Conservation (phyloP, 2,113 vertebrate species). For the Callorhinus ursinus region DNA sequence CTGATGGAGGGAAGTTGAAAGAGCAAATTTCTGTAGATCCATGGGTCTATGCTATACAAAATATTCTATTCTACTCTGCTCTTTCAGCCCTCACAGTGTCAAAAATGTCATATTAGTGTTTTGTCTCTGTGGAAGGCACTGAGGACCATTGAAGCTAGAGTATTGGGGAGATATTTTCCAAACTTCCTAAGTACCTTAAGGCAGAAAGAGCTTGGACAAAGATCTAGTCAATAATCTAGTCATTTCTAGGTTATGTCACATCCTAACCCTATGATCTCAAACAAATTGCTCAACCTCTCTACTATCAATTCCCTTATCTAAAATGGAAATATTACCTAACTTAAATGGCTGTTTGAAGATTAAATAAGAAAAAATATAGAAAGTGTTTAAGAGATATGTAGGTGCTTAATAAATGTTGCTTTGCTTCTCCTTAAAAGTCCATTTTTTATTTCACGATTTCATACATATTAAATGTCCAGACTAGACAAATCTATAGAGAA, state of each 20-base stretch:
- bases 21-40: conserved; percentile 37
- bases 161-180: not conserved
- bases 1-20: conserved; percentile 17
- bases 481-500: not conserved
- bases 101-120: conserved; percentile 34
- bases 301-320: not conserved
- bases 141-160: not conserved
- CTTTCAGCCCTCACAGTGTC: not conserved
- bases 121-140: not conserved
- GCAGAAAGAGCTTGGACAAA: not conserved
- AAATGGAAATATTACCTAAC: conserved; percentile 29
- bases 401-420: not conserved
- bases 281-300: not conserved
- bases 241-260: not conserved
- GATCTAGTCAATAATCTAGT: not conserved
- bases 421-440: not conserved
- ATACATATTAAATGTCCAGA: not conserved
- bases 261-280: not conserved
- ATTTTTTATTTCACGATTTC: not conserved
- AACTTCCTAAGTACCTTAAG: not conserved
- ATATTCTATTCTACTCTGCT: not conserved
- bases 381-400: conserved; percentile 23
- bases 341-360: not conserved
- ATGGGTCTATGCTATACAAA: conserved; percentile 6
- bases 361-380: conserved; percentile 19